Evolutionary conservation across 35 echinoderm and acorn worm species (phyloP), one percentile per base, ranked within the genome.

Genomic region (Diadema setosum): DNA sequence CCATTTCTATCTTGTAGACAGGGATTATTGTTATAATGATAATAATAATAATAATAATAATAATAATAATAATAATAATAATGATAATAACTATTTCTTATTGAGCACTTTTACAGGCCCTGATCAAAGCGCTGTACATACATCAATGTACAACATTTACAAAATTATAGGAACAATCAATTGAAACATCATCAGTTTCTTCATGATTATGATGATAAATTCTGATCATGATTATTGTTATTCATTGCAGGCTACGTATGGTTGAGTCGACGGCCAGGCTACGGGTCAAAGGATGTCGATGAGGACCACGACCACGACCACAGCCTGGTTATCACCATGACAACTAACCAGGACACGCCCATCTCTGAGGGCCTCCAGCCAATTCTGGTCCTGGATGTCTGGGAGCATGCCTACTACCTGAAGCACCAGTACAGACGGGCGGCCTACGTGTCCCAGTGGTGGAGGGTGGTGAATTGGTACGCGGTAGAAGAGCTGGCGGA

Each of bases 341-440:
- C 93, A 67, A 61, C 73, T 46, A 95, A 95, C 58, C 93, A 95
- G 58, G 88, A 95, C 7, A 80, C 88, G 14, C 93, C 87, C 39
- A 80, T 91, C 15, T 57, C 70, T 16, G 83, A 95, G n/a, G 88
- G 75, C 24, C 86, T 87, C 16, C 75, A 90, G 7, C 93, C 93
- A 48, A 95, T 95, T 59, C 93, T 95, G 3, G 81, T 65, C 3
- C 57, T 95, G 5, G 93, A 95, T 76, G 88, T 95, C 17, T 95
- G 93, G 93, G 93, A 95, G 74, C 93, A 95, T 76, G 93, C 87
- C 27, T 95, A 90, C 45, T 95, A 95, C 58, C 58, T 95, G 49
- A 95, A 95, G 49, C 93, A 95, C 29, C 87, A 95, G 45, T 52
- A 90, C 5, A 75, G 25, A 20, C 24, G 93, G 25, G 70, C 34